Percentiles rank a stretch among this genome's conserved stretches.
These are phyloP conservation scores for Calycopis cecrops DNA, from an alignment of 1,140 invertebrate genomes.

Conservation along the genomic window DNA sequence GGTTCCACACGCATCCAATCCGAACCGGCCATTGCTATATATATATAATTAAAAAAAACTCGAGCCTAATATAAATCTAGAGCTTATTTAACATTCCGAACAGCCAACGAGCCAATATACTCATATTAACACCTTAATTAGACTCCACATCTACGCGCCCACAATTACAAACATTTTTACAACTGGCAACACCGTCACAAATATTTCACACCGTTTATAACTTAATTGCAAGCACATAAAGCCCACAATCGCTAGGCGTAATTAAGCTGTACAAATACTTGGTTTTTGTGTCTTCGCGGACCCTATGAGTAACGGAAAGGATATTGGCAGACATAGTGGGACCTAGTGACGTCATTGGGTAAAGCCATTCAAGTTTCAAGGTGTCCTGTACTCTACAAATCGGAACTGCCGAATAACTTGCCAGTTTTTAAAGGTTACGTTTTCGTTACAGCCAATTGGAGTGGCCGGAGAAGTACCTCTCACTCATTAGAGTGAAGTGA, in stretches of 20 bases:
- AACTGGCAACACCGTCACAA: constrained; percentile 24
- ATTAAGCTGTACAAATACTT: background rate
- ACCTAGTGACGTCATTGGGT: constrained; percentile 2
- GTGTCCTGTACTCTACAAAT: too few relatives aligned
- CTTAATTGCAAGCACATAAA: constrained; percentile 3
- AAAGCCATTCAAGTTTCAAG: too few relatives aligned
- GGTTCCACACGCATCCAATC: too few relatives aligned
- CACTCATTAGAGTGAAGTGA: too few relatives aligned
- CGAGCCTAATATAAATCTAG: background rate
- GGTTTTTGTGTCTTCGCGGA: background rate
- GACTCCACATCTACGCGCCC: constrained; percentile 37
- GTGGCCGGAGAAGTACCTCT: too few relatives aligned
- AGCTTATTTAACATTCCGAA: constrained; percentile 11
- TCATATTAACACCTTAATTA: constrained; percentile 50
- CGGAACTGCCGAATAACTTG: too few relatives aligned
- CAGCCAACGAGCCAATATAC: constrained; percentile 24
- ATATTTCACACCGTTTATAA: constrained; percentile 9
- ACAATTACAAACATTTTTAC: constrained; percentile 46
- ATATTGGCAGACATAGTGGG: constrained; percentile 1
- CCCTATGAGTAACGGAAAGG: too few relatives aligned
- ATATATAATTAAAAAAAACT: background rate
- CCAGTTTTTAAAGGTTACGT: too few relatives aligned
- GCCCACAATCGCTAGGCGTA: background rate
- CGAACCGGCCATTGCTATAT: too few relatives aligned
- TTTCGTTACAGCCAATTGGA: too few relatives aligned